A percentile compares a stretch with the other conserved stretches of the same genome.
Evolutionary conservation across 2,797 vertebrate species (phyloP).

Genomic region (Tragelaphus eurycerus): DNA sequence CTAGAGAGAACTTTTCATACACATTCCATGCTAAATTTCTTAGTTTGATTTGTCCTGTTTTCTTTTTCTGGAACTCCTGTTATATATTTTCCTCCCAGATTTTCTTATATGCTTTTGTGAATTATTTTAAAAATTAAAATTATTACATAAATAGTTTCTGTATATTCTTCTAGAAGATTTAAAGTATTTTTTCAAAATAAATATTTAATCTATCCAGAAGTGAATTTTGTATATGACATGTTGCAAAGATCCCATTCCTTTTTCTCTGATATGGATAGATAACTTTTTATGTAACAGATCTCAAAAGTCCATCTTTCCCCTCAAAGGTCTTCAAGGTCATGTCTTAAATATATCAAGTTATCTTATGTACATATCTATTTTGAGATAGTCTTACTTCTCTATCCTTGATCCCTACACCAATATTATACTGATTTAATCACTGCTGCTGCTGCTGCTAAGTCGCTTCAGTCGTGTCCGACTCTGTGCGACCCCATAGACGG

Average conservation of each 20-base stretch:
- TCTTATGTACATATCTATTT: not conserved
- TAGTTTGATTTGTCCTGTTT: not conserved
- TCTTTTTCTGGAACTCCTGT: not conserved
- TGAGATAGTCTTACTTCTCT: not conserved
- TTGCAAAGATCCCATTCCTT: not conserved
- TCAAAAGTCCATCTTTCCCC: not conserved
- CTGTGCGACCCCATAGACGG: too few relatives aligned
- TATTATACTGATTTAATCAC: not conserved
- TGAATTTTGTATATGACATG: not conserved
- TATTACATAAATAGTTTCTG: not conserved
- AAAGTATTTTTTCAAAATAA: not conserved
- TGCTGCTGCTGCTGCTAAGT: too few relatives aligned
- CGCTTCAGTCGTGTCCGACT: too few relatives aligned
- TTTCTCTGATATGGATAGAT: not conserved
- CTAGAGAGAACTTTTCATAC: not conserved
- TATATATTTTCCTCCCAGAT: not conserved
- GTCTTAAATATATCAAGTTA: not conserved
- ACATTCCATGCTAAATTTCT: not conserved
- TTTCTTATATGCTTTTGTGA: not conserved
- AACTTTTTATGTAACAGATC: not conserved
- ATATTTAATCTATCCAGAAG: not conserved
- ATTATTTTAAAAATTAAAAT: not conserved
- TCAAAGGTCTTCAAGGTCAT: not conserved
- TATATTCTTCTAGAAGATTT: not conserved
- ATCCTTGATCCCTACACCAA: not conserved